Evolutionary conservation across 1,140 invertebrate genomes (phyloP).

Genomic region (Aricia agestis): DNA sequence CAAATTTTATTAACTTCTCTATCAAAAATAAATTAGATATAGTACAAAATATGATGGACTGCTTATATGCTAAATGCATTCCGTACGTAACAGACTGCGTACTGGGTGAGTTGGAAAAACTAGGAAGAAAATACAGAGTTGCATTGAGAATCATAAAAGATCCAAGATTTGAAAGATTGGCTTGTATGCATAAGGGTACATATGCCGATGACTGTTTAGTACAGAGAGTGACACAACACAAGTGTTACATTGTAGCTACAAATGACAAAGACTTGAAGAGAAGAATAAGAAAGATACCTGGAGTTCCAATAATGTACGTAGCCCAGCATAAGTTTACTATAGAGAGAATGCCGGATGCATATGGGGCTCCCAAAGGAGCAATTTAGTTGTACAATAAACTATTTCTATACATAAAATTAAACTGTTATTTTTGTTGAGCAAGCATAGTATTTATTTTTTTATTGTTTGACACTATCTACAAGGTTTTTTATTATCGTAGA

Average conservation of each 20-base stretch:
- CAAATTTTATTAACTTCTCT: slow-evolving; percentile 99
- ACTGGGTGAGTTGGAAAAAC: slow-evolving; percentile 97
- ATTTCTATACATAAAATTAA: neutral
- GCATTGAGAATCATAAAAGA: slow-evolving; percentile 98
- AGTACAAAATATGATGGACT: slow-evolving; percentile 98
- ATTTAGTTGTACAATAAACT: slow-evolving; percentile 45
- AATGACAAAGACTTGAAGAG: slow-evolving; percentile 98
- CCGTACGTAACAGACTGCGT: slow-evolving; percentile 99
- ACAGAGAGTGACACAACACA: slow-evolving; percentile 97
- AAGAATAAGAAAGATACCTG: slow-evolving; percentile 98
- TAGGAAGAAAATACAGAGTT: slow-evolving; percentile 96
- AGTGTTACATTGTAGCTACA: slow-evolving; percentile 99
- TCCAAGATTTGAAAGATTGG: slow-evolving; percentile 92
- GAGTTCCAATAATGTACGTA: slow-evolving; percentile 99
- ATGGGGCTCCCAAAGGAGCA: slow-evolving; percentile 87
- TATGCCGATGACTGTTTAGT: slow-evolving; percentile 99
- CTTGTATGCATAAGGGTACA: slow-evolving; percentile 97
- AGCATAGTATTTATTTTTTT: too few species aligned
- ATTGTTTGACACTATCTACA: too few species aligned
- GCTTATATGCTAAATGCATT: slow-evolving; percentile 98
- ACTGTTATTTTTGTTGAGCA: neutral
- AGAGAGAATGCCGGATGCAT: slow-evolving; percentile 98
- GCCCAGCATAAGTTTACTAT: slow-evolving; percentile 95
- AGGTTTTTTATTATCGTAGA: too few species aligned
- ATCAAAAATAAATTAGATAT: slow-evolving; percentile 99